Evolutionary conservation across 2,113 vertebrate genomes (phyloP).

Genomic region (Sardina pilchardus): DNA sequence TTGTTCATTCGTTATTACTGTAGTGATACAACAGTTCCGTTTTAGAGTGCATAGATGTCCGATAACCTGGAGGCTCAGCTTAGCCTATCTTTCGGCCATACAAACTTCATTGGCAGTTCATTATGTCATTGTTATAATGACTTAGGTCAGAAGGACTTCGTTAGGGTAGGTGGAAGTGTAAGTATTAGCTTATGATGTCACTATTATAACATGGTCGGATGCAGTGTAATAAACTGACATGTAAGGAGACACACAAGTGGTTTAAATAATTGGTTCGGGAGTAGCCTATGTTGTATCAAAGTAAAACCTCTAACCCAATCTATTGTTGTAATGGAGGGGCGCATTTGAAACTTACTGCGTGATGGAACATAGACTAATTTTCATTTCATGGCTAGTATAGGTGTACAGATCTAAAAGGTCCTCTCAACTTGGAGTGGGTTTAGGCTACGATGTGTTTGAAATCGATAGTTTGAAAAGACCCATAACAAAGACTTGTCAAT

Average conservation of each 20-base stretch:
- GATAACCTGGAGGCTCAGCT: background rate
- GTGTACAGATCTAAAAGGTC: background rate
- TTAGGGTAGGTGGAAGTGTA: background rate
- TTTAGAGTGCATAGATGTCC: background rate
- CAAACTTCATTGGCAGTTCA: conserved; percentile 8
- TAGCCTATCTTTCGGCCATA: background rate
- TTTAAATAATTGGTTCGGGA: background rate
- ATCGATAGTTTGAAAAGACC: conserved; percentile 35
- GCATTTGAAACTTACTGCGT: background rate
- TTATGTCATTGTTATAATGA: conserved; percentile 1
- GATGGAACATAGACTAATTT: background rate
- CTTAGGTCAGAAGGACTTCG: background rate
- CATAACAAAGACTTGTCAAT: conserved; percentile 47
- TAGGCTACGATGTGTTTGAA: conserved; percentile 28
- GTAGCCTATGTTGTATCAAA: background rate
- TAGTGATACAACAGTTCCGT: background rate
- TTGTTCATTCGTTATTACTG: background rate
- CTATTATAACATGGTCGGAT: background rate
- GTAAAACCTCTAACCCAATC: background rate
- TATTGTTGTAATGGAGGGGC: background rate
- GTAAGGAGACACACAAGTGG: background rate
- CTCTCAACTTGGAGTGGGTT: background rate
- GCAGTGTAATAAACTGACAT: background rate
- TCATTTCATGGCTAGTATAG: background rate
- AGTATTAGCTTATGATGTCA: background rate